Evolutionary conservation across 2,888 invertebrate genomes (phyloP), one percentile per base, ranked within the genome.

Genomic region (Brachyopa scutellaris): DNA sequence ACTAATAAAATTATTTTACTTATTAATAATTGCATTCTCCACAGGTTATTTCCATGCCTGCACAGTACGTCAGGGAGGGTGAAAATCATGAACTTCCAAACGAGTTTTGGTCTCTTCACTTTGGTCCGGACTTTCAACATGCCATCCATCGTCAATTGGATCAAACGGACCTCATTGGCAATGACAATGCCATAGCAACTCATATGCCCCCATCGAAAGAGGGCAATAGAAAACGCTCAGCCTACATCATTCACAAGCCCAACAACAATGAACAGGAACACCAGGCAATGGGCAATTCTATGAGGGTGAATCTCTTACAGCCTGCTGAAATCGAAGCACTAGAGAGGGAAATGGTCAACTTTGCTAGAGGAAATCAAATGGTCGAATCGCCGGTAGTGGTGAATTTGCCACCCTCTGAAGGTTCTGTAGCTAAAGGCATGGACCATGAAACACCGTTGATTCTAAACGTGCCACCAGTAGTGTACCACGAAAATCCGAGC

Each of bases 41-140:
- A 26, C 47, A 82, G 82, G 77, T 82, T n/a, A 9, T 66, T 21
- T 45, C 82, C 19, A n/a, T 45, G 2, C 77, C 82, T 7, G 2
- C 23, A 31, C 59, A 62, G 1, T 45, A 57, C 11, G 4, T 11
- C 13, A 53, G 15, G 31, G 23, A 64, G 0, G 19, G 9, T 21
- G 40, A 51, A 6, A 31, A 38, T 19, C 45, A 26, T 11, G 66
- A 72, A 7, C 64, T 72, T 2, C n/a, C 70, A 11, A 87, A 88
- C 3, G 86, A 84, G 1, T 89, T 89, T 78, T 89, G 89, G 89
- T 76, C 86, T 0, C 87, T 87, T 70, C 87, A 89, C 38, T 79
- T 89, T 51, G 89, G 89, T 9, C 88, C 88, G 2, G 89, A 89
- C 19, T 89, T 87, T 79, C 86, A 86, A 66, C 86, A 88, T 69